phyloP scores from a whole-genome alignment of 2,113 vertebrate genomes.

The Arenaria interpres region DNA sequence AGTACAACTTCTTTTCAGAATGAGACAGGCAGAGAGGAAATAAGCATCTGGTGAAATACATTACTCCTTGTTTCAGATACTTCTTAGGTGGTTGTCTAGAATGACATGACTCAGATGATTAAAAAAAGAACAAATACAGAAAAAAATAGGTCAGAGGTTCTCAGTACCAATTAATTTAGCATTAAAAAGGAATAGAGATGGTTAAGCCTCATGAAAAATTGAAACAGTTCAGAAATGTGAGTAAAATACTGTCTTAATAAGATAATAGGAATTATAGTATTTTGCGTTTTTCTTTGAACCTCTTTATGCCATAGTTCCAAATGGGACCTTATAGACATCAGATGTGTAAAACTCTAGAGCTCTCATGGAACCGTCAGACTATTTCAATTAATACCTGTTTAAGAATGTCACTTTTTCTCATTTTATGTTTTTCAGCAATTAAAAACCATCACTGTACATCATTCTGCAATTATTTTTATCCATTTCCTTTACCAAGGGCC shows the following conservation, averaged over 20 bases:
- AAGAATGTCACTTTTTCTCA: background rate
- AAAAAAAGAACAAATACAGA: background rate
- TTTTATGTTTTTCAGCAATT: background rate
- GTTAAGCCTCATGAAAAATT: conserved; percentile 6
- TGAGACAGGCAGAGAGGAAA: background rate
- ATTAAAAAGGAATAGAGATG: conserved; percentile 16
- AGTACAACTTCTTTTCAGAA: conserved; percentile 5
- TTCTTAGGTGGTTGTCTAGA: background rate
- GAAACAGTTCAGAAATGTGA: conserved; percentile 32
- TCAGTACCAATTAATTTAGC: conserved; percentile 56
- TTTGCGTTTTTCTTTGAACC: background rate
- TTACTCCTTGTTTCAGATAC: background rate
- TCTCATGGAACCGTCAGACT: background rate
- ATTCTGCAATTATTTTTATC: background rate
- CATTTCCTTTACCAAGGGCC: background rate
- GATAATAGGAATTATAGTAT: background rate
- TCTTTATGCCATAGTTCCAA: background rate
- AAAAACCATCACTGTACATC: background rate
- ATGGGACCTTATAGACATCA: background rate
- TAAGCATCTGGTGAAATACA: background rate
- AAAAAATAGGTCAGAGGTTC: background rate
- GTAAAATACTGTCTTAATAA: background rate
- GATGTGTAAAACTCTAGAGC: fast-evolving
- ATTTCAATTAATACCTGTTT: background rate
- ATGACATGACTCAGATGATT: background rate